Evolutionary conservation across 2,113 vertebrate genomes (phyloP).

Genomic region (Sialia sialis): DNA sequence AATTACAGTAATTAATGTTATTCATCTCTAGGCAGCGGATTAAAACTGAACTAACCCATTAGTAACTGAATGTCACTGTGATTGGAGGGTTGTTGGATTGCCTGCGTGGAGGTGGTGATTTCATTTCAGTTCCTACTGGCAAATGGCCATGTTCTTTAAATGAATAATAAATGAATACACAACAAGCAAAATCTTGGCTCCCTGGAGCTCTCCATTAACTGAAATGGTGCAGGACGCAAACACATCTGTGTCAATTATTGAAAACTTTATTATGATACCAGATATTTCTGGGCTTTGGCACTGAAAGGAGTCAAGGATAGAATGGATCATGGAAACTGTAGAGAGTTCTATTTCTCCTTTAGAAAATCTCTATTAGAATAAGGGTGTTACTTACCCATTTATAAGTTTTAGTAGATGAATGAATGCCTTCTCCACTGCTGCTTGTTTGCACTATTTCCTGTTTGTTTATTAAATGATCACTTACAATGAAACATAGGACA

Average conservation of each 20-base stretch:
- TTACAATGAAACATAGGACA: background rate
- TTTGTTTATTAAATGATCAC: constrained; percentile 13
- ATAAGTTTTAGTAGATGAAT: background rate
- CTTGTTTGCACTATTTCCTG: background rate
- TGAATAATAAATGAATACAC: constrained; percentile 59
- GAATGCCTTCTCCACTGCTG: background rate
- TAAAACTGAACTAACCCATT: constrained; percentile 56
- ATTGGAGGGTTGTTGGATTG: constrained; percentile 42
- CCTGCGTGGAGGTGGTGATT: constrained; percentile 44
- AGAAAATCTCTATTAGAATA: background rate
- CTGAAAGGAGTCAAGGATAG: background rate
- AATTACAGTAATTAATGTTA: constrained; percentile 67
- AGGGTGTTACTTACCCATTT: background rate
- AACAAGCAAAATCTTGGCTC: constrained; percentile 45
- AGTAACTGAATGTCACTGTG: constrained; percentile 52
- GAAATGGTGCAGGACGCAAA: background rate
- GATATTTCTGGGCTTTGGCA: background rate
- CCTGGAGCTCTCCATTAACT: constrained; percentile 22
- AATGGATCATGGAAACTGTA: background rate
- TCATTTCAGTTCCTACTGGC: constrained; percentile 50
- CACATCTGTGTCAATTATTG: constrained; percentile 26
- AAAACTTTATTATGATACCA: constrained; percentile 28
- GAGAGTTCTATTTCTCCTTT: background rate
- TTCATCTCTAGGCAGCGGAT: constrained; percentile 59
- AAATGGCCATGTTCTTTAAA: constrained; percentile 49